Percentiles rank a stretch among this genome's conserved stretches.
Conservation (phyloP, 2,113 vertebrate genomes). For the Thalassarche chlororhynchos region DNA sequence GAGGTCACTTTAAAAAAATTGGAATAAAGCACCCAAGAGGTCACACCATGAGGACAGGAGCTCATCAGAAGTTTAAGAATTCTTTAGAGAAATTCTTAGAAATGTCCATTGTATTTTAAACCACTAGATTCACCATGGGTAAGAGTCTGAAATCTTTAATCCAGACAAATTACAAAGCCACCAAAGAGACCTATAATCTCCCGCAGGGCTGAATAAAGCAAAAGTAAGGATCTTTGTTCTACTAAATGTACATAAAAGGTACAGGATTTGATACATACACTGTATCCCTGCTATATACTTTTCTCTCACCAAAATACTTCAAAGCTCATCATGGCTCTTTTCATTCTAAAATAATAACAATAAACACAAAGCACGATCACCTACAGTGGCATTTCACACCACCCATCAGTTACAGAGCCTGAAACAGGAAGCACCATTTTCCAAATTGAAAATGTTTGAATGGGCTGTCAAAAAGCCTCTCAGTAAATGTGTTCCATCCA, state of each 20-base stretch:
- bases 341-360: constrained; percentile 58
- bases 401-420: constrained; percentile 66
- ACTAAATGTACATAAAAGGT: neutral
- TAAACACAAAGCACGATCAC: constrained; percentile 52
- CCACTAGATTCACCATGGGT: neutral
- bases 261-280: neutral
- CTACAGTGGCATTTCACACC: constrained; percentile 67
- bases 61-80: neutral
- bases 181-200: neutral
- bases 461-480: constrained; percentile 84
- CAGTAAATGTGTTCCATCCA: constrained; percentile 79
- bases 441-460: constrained; percentile 82
- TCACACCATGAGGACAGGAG: neutral
- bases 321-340: constrained; percentile 30
- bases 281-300: neutral
- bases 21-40: neutral
- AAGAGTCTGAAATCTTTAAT: neutral
- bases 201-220: neutral
- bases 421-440: constrained; percentile 78
- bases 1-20: neutral
- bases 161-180: neutral
- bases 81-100: neutral
- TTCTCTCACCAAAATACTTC: constrained; percentile 60
- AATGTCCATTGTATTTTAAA: neutral
- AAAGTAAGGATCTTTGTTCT: neutral